Evolutionary conservation across 1,140 invertebrate species (phyloP), one percentile per base, ranked within the genome.

Genomic region (Theocolax elegans): DNA sequence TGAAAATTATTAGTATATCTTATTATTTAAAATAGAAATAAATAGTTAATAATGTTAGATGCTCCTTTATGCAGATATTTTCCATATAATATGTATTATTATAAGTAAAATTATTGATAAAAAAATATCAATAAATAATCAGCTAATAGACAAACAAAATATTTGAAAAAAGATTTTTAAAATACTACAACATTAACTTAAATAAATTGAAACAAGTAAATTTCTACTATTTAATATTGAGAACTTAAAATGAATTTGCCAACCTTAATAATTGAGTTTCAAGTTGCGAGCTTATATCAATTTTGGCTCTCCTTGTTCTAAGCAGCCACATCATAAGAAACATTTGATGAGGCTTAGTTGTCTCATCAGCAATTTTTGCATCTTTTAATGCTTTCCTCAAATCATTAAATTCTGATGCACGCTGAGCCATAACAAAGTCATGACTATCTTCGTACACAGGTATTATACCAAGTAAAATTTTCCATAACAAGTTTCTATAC

Each of bases 401-500:
- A 81, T 96, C 92, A 56, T 91, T 85, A 77, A 91, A 95, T 76
- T 94, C 92, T 27, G 90, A 88, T 64, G 87, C 88, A 27, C 92
- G 85, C 77, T 95, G 92, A 27, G 88, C 81, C 79, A 89, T 88
- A 29, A 95, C 90, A 84, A 92, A 95, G 23, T 89, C 84, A 67
- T 94, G 92, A 1, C 90, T 92, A 35, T 92, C 90, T 58, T 89
- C 87, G 80, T 94, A 91, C 3, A 92, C 87, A 31, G 94, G 93
- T 23, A 93, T 82, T 58, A 95, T 89, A 73, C 90, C 93, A 89
- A 85, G 54, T 51, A 96, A 85, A 19, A 97, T 88, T 87, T 95
- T 95, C 95, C 95, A 97, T 21, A 97, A 86, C 71, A 92, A 87
- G 79, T 89, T 90, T 78, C 95, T 89, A 74, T 96, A 92, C n/a